These are phyloP conservation scores for Drosophila setosimentum DNA, from an alignment of 2,888 invertebrate species.

Conservation along the genomic window DNA sequence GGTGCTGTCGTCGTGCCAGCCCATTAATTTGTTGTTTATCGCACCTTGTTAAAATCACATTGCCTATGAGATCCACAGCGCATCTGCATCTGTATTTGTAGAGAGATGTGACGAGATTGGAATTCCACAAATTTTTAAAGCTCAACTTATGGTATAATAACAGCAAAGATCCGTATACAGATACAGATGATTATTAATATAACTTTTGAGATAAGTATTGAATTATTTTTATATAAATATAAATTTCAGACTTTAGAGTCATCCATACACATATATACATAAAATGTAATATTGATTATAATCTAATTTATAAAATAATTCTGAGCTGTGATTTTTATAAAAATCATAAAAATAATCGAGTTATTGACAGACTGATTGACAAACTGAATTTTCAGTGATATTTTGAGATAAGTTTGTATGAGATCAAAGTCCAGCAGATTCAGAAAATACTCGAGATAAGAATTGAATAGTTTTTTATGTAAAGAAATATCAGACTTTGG, in stretches of 20 bases:
- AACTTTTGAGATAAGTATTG: neutral
- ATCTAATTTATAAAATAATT: neutral
- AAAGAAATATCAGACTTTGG: no score
- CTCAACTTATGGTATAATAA: no score
- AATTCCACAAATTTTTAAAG: slow-evolving; percentile 48
- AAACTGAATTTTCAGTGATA: neutral
- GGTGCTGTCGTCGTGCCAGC: slow-evolving; percentile 73
- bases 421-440: neutral
- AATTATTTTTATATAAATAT: neutral
- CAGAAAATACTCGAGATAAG: neutral
- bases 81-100: slow-evolving; percentile 1
- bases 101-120: slow-evolving; percentile 13
- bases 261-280: no score
- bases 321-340: neutral
- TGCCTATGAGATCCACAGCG: slow-evolving; percentile 27
- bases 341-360: neutral
- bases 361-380: neutral
- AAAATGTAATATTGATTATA: neutral
- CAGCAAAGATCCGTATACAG: neutral
- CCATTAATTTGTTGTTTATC: slow-evolving; percentile 85
- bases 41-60: slow-evolving; percentile 84
- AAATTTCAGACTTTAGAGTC: neutral
- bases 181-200: neutral
- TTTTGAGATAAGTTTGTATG: neutral
- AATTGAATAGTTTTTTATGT: no score